These are phyloP conservation scores for Neogale vison DNA, from an alignment of 2,113 vertebrate species.

Conservation along the genomic window DNA sequence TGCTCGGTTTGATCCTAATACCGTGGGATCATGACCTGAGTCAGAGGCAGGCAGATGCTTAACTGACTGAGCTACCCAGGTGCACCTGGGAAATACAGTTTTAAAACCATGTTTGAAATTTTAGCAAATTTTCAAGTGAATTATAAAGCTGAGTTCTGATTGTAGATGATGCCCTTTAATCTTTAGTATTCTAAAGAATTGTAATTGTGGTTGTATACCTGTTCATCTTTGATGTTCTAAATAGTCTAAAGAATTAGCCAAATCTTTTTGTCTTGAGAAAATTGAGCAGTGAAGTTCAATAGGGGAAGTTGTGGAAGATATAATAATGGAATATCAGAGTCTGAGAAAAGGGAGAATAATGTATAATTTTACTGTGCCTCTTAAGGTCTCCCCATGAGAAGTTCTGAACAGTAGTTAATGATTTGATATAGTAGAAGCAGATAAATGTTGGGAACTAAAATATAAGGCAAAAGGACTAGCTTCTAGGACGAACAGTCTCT, in stretches of 20 bases:
- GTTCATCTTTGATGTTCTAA: background rate
- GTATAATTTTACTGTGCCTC: background rate
- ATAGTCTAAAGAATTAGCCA: slow-evolving; percentile 4
- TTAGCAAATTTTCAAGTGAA: slow-evolving; percentile 29
- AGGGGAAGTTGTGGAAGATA: background rate
- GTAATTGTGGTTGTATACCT: background rate
- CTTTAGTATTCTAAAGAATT: background rate
- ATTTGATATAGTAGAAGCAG: background rate
- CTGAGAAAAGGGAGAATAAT: background rate
- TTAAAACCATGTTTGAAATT: slow-evolving; percentile 35
- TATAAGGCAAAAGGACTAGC: background rate
- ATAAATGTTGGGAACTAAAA: slow-evolving; percentile 5
- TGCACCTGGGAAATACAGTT: background rate
- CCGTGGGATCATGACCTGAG: background rate
- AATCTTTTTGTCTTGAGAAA: background rate
- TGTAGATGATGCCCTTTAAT: background rate
- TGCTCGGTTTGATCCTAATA: background rate
- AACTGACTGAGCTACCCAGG: background rate
- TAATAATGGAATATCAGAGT: background rate
- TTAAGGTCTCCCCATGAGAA: background rate
- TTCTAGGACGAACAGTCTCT: background rate
- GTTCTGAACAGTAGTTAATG: background rate
- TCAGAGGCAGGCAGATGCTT: background rate
- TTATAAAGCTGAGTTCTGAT: background rate
- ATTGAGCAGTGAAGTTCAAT: background rate